Percentiles rank a stretch among this genome's conserved stretches.
phyloP scores from a whole-genome alignment of 1,140 invertebrate genomes.

The Ptiloglossa arizonensis region DNA sequence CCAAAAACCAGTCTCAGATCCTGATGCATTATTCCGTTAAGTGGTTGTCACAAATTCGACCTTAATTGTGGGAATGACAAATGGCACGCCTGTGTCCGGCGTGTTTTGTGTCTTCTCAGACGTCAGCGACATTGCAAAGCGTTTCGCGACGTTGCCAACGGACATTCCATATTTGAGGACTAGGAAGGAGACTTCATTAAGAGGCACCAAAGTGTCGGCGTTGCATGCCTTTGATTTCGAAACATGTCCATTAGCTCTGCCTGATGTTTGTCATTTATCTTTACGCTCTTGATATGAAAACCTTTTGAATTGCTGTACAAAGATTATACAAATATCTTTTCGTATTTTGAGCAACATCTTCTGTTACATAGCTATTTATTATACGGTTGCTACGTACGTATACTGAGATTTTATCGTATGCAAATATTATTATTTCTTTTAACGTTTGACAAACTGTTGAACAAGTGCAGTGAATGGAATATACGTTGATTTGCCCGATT shows the following conservation, averaged over 20 bases:
- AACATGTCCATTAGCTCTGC: slow-evolving; percentile 52
- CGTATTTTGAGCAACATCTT: slow-evolving; percentile 21
- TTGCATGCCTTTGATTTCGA: slow-evolving; percentile 52
- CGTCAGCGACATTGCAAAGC: slow-evolving; percentile 57
- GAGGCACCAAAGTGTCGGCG: slow-evolving; percentile 36
- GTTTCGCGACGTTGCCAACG: slow-evolving; percentile 49
- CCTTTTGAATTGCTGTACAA: neutral
- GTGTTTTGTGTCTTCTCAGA: slow-evolving; percentile 65
- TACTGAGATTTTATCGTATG: too few relatives aligned
- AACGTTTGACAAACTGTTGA: too few relatives aligned
- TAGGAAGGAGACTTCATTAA: slow-evolving; percentile 58
- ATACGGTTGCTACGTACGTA: neutral
- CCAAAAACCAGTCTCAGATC: slow-evolving; percentile 65
- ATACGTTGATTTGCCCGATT: too few relatives aligned
- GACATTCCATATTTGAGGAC: slow-evolving; percentile 55
- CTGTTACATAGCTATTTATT: neutral
- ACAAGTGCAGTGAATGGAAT: too few relatives aligned
- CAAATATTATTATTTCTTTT: too few relatives aligned
- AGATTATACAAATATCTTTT: neutral
- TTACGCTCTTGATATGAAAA: slow-evolving; percentile 1
- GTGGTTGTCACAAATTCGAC: slow-evolving; percentile 77
- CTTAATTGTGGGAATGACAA: slow-evolving; percentile 76
- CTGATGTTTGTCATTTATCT: slow-evolving; percentile 41
- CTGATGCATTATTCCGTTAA: slow-evolving; percentile 75
- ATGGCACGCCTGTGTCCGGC: slow-evolving; percentile 66